Base-by-base conservation (phyloP, 2,797 vertebrate genomes). In the Discoglossus pictus region DNA sequence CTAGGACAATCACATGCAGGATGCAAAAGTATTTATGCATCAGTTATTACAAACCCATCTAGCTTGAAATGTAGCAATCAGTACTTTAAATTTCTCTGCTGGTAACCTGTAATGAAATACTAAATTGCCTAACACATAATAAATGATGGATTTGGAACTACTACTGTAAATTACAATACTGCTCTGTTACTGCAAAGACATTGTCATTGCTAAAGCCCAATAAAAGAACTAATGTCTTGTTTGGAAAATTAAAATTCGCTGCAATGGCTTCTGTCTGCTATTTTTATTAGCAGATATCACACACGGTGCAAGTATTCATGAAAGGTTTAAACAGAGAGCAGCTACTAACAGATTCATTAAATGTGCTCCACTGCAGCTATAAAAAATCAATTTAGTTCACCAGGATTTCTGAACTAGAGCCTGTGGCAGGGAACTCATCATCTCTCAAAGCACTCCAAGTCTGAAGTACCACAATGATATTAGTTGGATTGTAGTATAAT, bases 341-440 rank as follows among this genome's bases (percentile, higher is more conserved):
- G 84, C 84, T 75, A 85, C 87, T 84, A 88, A 89, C 85, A 83
- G 87, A 90, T 86, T 90, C 89, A 91, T 89, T 90, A 88, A 89
- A 82, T 79, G 78, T 76, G 77, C 83, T 87, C 86, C 86, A 82
- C 78, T 88, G 83, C 86, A 85, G 79, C 83, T 82, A 89, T 90
- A 89, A 90, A 90, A 89, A 89, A 89, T 89, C 89, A 90, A 90
- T 91, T 90, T 88, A 83, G 88, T 86, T 86, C 86, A 84, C 83
- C 80, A 82, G 85, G 85, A 62, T 24, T 78, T 80, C 86, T 88
- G 87, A 89, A 83, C 72, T 1, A 56, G 73, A 68, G 85, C 86
- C 85, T 88, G 74, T 75, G 84, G 82, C 78, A 40, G 79, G 68
- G 73, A 76, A 74, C 69, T 59, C 56, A 76, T 78, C 80, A 80